phyloP scores from a whole-genome alignment of 2,113 vertebrate genomes.

The Trichechus manatus region DNA sequence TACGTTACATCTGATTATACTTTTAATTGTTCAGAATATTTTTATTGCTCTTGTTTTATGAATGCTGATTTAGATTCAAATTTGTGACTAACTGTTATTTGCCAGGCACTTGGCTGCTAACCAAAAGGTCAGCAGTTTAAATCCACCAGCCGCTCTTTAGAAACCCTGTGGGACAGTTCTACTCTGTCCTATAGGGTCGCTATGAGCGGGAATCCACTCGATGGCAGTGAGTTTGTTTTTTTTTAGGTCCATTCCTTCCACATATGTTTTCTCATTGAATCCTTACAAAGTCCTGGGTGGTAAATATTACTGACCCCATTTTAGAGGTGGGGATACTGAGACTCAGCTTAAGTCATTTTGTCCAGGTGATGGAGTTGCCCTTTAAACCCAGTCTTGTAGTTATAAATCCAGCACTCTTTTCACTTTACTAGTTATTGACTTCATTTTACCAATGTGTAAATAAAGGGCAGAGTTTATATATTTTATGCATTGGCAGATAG shows the following conservation, averaged over 20 bases:
- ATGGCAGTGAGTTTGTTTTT: too few species aligned
- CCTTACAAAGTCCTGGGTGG: not conserved
- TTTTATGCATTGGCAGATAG: not conserved
- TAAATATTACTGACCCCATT: not conserved
- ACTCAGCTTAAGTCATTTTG: not conserved
- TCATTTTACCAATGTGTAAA: not conserved
- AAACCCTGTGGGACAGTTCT: too few species aligned
- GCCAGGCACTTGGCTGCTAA: not conserved
- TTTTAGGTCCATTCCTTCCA: not conserved
- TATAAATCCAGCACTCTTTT: not conserved
- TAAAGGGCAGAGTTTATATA: not conserved
- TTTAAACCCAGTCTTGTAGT: not conserved
- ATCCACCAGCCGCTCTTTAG: too few species aligned
- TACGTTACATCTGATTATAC: not conserved
- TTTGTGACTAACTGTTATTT: not conserved
- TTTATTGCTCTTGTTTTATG: not conserved
- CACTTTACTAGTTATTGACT: not conserved
- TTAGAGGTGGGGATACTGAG: not conserved
- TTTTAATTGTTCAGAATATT: conserved; percentile 47
- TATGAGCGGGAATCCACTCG: too few species aligned
- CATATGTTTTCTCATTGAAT: conserved; percentile 18
- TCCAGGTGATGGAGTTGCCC: not conserved
- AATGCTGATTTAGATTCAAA: conserved; percentile 9
- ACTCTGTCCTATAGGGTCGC: too few species aligned
- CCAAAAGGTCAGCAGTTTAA: too few species aligned